Conservation (phyloP, 2,888 invertebrate species). For the Eledona agricola region DNA sequence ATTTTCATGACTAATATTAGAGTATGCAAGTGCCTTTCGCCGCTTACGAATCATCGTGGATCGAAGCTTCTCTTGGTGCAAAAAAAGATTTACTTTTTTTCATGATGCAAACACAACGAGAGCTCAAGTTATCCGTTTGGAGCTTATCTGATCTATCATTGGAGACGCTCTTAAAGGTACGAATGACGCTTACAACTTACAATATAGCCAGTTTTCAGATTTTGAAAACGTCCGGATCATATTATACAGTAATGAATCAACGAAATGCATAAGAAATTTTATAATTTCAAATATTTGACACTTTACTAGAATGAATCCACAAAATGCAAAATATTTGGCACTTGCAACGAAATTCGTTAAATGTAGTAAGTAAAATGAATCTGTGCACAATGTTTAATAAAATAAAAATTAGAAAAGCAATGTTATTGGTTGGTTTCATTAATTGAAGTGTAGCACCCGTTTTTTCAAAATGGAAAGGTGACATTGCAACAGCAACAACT, state of each 20-base stretch:
- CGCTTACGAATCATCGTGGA: constrained; percentile 14
- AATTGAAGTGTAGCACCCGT: no score
- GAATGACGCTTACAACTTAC: constrained; percentile 1
- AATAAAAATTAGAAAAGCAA: no score
- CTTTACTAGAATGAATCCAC: no score
- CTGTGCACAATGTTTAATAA: no score
- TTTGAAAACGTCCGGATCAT: no score
- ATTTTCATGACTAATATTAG: constrained; percentile 3
- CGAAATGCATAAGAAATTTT: no score
- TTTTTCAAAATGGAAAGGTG: no score
- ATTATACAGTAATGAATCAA: no score
- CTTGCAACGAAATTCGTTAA: not conserved
- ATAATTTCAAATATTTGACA: no score
- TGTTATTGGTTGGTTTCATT: no score
- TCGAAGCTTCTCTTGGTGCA: constrained; percentile 4
- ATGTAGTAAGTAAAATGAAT: not conserved
- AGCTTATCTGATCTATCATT: constrained; percentile 18
- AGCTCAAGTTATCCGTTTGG: constrained; percentile 4
- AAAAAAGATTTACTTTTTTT: constrained; percentile 23
- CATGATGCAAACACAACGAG: constrained; percentile 5
- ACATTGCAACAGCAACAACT: no score
- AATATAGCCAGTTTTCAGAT: not conserved
- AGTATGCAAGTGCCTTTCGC: constrained; percentile 16
- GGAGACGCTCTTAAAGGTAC: constrained; percentile 7
- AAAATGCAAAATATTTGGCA: no score